Conservation (phyloP, 2,888 invertebrate genomes). For the Odontocolon sp. region DNA sequence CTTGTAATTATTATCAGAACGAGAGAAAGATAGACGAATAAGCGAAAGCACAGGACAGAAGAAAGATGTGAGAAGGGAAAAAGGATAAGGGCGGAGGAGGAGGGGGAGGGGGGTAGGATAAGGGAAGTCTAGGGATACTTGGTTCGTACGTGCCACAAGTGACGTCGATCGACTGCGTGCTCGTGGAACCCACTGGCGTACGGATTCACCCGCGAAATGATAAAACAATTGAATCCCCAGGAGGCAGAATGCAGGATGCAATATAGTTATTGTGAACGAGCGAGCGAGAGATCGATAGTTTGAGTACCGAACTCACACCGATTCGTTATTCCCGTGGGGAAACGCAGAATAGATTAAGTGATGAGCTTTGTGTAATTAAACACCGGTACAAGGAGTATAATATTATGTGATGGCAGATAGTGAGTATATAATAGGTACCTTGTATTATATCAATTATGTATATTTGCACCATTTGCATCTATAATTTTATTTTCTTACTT, state of each 20-base stretch:
- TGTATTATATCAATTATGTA: slow-evolving; percentile 16
- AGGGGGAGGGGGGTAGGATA: slow-evolving; percentile 7
- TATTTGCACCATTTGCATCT: not conserved
- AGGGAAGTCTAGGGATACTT: slow-evolving; percentile 38
- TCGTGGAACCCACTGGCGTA: slow-evolving; percentile 36
- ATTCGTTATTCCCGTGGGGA: slow-evolving; percentile 47
- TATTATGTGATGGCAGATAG: slow-evolving; percentile 20
- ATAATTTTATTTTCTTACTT: not conserved
- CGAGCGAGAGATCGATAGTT: not conserved
- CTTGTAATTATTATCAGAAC: slow-evolving; percentile 74
- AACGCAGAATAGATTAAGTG: slow-evolving; percentile 48
- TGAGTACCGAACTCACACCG: not conserved
- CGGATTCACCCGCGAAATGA: slow-evolving; percentile 49
- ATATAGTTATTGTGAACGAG: slow-evolving; percentile 26
- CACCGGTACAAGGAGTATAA: slow-evolving; percentile 10
- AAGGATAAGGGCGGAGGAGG: not conserved
- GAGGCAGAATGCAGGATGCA: slow-evolving; percentile 14
- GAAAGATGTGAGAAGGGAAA: slow-evolving; percentile 11
- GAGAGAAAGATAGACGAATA: slow-evolving; percentile 54
- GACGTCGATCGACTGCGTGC: slow-evolving; percentile 56
- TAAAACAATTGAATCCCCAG: slow-evolving; percentile 54
- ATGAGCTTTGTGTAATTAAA: slow-evolving; percentile 57
- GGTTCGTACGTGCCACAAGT: slow-evolving; percentile 56
- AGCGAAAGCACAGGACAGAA: slow-evolving; percentile 1
- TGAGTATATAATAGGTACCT: slow-evolving; percentile 7